Conservation (phyloP, 1,140 invertebrate genomes). For the Drosophila nasuta region DNA sequence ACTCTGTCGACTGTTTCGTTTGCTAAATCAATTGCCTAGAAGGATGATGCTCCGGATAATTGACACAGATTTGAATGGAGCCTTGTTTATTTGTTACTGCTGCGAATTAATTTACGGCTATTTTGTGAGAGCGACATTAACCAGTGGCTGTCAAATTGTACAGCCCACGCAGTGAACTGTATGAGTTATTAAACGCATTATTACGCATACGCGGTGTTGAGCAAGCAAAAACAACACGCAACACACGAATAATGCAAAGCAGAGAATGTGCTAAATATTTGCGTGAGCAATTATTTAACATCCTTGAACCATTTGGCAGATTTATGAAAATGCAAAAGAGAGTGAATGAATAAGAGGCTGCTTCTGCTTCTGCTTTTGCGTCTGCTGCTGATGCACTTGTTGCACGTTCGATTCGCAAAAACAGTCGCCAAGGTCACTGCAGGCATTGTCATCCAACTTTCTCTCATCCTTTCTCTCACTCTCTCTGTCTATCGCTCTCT, state of each 20-base stretch:
- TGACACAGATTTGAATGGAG: constrained; percentile 57
- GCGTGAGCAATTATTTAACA: constrained; percentile 18
- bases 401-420: background rate
- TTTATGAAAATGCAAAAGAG: constrained; percentile 21
- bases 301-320: constrained; percentile 53
- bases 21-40: constrained; percentile 5
- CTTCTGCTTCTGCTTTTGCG: too few relatives aligned
- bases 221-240: constrained; percentile 43
- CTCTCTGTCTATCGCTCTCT: background rate
- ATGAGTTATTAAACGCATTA: constrained; percentile 21
- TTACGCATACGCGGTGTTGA: constrained; percentile 70
- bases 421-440: constrained; percentile 26
- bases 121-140: constrained; percentile 23
- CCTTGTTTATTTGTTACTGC: constrained; percentile 57
- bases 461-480: background rate
- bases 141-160: constrained; percentile 57
- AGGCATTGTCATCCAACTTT: constrained; percentile 17
- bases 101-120: background rate
- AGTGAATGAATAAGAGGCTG: too few relatives aligned
- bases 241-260: constrained; percentile 16
- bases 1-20: too few relatives aligned
- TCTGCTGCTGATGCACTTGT: too few relatives aligned
- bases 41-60: constrained; percentile 19
- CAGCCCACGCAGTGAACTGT: constrained; percentile 53
- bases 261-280: constrained; percentile 54